phyloP scores from a whole-genome alignment of 2,888 invertebrate genomes.

The Parasteatoda lunata region DNA sequence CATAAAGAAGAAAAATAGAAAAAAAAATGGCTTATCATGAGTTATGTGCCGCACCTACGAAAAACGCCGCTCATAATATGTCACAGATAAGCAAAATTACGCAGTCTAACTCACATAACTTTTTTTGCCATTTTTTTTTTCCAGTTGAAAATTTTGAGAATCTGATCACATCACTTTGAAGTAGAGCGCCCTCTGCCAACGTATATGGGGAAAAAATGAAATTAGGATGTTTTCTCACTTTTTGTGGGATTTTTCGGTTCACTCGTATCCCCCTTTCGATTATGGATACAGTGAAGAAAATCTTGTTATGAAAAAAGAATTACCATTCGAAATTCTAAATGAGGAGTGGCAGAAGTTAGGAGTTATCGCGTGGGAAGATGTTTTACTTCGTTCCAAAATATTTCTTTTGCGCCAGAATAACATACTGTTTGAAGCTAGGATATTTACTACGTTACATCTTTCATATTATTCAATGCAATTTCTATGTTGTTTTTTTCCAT shows the following conservation, averaged over 20 bases:
- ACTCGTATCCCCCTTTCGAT: too few species aligned
- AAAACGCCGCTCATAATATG: conserved; percentile 61
- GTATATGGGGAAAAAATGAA: neutral
- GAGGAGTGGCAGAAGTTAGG: conserved; percentile 4
- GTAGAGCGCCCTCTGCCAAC: conserved; percentile 30
- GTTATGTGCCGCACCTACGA: conserved; percentile 49
- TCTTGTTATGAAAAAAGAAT: too few species aligned
- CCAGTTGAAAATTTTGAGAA: conserved; percentile 7
- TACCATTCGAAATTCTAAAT: conserved; percentile 3
- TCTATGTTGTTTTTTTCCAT: too few species aligned
- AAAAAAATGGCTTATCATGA: conserved; percentile 41
- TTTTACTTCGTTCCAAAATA: neutral
- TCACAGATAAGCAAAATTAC: conserved; percentile 62
- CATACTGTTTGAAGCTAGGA: too few species aligned
- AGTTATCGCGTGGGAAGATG: conserved; percentile 45
- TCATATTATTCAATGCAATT: too few species aligned
- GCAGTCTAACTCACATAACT: conserved; percentile 29
- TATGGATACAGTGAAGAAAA: too few species aligned
- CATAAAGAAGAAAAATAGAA: neutral
- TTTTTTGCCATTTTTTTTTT: conserved; percentile 19
- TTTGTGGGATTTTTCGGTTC: neutral
- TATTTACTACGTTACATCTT: too few species aligned
- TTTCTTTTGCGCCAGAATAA: neutral
- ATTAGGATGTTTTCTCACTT: neutral
- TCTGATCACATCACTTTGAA: conserved; percentile 35